A percentile compares a stretch with the other conserved stretches of the same genome.
Conservation (phyloP, 2,113 vertebrate genomes). For the Hyperoodon ampullatus region DNA sequence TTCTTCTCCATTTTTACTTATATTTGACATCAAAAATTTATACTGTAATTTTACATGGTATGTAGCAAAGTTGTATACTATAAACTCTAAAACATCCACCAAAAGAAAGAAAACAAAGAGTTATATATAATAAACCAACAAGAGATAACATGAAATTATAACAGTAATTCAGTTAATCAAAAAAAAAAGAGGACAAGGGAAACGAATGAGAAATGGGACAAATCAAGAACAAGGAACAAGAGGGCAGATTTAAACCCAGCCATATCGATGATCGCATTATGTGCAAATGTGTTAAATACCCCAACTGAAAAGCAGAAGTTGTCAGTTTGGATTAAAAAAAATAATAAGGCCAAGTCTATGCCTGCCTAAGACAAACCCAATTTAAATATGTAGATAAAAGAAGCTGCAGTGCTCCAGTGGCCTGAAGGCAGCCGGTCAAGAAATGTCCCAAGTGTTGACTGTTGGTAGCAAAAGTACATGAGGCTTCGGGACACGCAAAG, state of each 20-base stretch:
- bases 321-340: not conserved
- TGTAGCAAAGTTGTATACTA: not conserved
- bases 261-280: not conserved
- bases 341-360: not conserved
- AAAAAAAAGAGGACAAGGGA: not conserved
- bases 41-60: not conserved
- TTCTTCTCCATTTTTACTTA: not conserved
- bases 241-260: not conserved
- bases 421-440: not conserved
- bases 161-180: not conserved
- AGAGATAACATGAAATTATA: not conserved
- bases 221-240: not conserved
- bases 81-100: not conserved
- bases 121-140: not conserved
- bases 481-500: not conserved
- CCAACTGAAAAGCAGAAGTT: not conserved
- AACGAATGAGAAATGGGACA: not conserved
- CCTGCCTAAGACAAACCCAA: not conserved
- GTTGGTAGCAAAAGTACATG: not conserved
- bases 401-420: not conserved
- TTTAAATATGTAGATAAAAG: not conserved
- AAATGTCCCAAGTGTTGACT: not conserved
- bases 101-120: not conserved
- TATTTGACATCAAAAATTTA: not conserved
- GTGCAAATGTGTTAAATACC: not conserved